Base-by-base conservation (phyloP, 2,888 invertebrate genomes). In the Thalpophila matura region DNA sequence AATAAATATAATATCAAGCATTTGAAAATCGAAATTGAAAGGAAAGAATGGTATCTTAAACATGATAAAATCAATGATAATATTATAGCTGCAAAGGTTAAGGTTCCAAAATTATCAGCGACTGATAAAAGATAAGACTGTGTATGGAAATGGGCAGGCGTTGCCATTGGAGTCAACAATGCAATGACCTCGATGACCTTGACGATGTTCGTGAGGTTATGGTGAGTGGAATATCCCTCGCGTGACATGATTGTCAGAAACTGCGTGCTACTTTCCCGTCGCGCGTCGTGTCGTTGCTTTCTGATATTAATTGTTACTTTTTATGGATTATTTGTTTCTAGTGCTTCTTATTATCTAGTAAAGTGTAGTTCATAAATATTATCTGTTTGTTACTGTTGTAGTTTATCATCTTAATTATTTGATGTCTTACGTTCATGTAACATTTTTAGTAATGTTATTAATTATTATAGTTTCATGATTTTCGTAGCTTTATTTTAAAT, bases 161-260 rank as follows among this genome's bases (percentile, higher is more conserved):
- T 65, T 85, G 35, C 35, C 35, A 69, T 43, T 31, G 85, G 83
- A 79, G 72, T 68, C 74, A 73, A 65, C 72, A 73, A 64, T 80
- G 73, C 83, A 84, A 86, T 80, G 89, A 90, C 86, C 87, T 86
- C 61, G 58, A 64, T 37, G 85, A 87, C 89, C 91, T 92, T 89
- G 88, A 20, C 69, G 50, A 66, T 68, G 65, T 85, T 86, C 67
- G 82, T 80, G 59, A 84, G 81, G 75, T 73, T 83, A 77, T 84
- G 85, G 84, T 85, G 62, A 86, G 86, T 84, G 80, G 79, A 83
- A 84, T 83, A 67, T 81, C 51, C 79, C 77, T 66, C 62, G 68
- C 68, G 68, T 79, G 74, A 64, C 70, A 68, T 74, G 51, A 53
- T 69, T 61, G 38, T 27, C 46, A 74, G 75, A 74, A 72, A 57